A percentile compares a stretch with the other conserved stretches of the same genome.
Evolutionary conservation across 2,113 vertebrate species (phyloP).

Genomic region (Anas platyrhynchos): DNA sequence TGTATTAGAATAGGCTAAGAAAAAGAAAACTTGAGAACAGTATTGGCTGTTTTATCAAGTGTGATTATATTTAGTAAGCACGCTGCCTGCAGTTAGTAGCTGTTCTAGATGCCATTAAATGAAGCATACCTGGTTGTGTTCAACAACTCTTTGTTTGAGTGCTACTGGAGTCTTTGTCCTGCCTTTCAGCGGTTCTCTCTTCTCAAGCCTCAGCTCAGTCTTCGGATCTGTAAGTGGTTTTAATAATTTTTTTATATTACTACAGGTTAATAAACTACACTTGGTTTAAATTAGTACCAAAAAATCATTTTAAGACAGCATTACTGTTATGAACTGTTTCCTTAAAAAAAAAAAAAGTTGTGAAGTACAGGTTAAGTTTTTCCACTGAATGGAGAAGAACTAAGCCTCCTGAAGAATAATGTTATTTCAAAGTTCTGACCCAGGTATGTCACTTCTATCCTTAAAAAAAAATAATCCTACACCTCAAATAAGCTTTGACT

Average conservation of each 20-base stretch:
- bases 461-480: background rate
- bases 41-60: background rate
- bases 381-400: background rate
- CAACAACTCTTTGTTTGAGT: conserved; percentile 80
- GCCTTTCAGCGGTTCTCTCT: conserved; percentile 85
- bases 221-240: conserved; percentile 72
- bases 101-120: background rate
- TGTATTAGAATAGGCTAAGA: background rate
- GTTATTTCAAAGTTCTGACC: background rate
- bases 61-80: background rate
- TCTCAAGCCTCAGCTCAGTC: conserved; percentile 86
- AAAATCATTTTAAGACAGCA: background rate
- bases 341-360: background rate
- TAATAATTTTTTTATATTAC: background rate
- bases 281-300: background rate
- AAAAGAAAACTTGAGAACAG: background rate
- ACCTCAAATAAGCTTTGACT: background rate
- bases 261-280: background rate
- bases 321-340: background rate
- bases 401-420: background rate
- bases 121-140: conserved; percentile 83
- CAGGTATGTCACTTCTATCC: background rate
- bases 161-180: conserved; percentile 82
- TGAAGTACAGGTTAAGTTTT: background rate
- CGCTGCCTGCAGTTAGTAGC: background rate